Conservation (phyloP, 2,113 vertebrate genomes). For the Forbesichthys papilliferus region DNA sequence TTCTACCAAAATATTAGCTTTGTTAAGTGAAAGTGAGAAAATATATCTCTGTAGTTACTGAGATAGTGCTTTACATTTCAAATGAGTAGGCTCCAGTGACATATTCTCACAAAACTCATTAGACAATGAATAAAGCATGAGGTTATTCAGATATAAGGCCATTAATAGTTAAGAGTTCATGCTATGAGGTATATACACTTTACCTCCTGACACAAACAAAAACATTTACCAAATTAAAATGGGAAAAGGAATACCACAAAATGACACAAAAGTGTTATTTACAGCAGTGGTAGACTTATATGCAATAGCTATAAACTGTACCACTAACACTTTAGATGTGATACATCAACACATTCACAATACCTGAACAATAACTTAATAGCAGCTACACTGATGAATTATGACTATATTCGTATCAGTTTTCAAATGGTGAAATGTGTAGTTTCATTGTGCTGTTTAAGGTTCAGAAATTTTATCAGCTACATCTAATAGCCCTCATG, state of each 20-base stretch:
- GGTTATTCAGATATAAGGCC: constrained; percentile 83
- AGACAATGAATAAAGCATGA: constrained; percentile 71
- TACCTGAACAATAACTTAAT: constrained; percentile 43
- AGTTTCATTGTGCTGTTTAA: no score
- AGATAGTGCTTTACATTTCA: constrained; percentile 71
- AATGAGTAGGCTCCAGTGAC: constrained; percentile 65
- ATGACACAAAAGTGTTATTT: constrained; percentile 70
- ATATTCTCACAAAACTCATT: constrained; percentile 58
- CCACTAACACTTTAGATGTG: constrained; percentile 45
- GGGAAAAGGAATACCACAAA: constrained; percentile 21
- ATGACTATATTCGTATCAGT: neutral
- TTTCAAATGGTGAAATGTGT: constrained; percentile 24
- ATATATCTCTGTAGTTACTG: constrained; percentile 73
- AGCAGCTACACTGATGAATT: constrained; percentile 33
- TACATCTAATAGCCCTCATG: no score
- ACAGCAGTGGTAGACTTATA: constrained; percentile 73
- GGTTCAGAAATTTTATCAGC: no score
- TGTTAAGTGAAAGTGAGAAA: constrained; percentile 70
- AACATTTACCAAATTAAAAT: constrained; percentile 9
- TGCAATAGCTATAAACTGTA: constrained; percentile 62
- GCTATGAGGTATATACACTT: constrained; percentile 85
- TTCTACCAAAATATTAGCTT: constrained; percentile 75
- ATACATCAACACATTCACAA: constrained; percentile 60
- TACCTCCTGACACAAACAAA: constrained; percentile 55
- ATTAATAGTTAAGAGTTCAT: constrained; percentile 82